phyloP scores from a whole-genome alignment of 2,888 invertebrate genomes.

The Orthosia incerta region DNA sequence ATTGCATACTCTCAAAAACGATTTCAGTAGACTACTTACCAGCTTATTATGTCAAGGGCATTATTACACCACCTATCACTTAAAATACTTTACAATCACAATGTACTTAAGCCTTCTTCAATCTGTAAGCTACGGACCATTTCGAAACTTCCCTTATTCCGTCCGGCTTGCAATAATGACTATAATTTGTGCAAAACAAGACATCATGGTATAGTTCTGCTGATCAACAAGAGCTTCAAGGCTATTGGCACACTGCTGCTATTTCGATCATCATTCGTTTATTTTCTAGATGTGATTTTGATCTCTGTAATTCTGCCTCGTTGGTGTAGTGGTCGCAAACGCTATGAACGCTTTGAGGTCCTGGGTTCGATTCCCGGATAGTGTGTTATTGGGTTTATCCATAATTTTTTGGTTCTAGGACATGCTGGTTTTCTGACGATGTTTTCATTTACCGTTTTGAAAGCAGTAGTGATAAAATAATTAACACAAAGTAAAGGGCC shows the following conservation, averaged over 20 bases:
- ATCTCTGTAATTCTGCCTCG: too few relatives aligned
- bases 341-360: too few relatives aligned
- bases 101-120: slow-evolving; percentile 22
- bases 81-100: slow-evolving; percentile 32
- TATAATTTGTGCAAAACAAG: slow-evolving; percentile 53
- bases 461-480: too few relatives aligned
- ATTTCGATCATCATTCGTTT: background rate
- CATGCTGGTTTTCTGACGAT: too few relatives aligned
- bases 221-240: slow-evolving; percentile 30
- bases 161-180: slow-evolving; percentile 36
- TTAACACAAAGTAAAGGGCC: too few relatives aligned
- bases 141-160: slow-evolving; percentile 40
- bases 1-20: too few relatives aligned
- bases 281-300: slow-evolving; percentile 1
- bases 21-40: background rate
- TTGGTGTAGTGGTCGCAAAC: too few relatives aligned
- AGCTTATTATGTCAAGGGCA: slow-evolving; percentile 18
- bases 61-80: slow-evolving; percentile 14
- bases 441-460: too few relatives aligned
- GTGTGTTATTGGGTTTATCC: too few relatives aligned
- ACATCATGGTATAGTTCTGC: slow-evolving; percentile 33
- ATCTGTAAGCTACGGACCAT: background rate
- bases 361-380: too few relatives aligned
- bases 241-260: slow-evolving; percentile 10
- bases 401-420: too few relatives aligned